Conservation (phyloP, 2,888 invertebrate genomes). For the Hydrotaea diabolus region DNA sequence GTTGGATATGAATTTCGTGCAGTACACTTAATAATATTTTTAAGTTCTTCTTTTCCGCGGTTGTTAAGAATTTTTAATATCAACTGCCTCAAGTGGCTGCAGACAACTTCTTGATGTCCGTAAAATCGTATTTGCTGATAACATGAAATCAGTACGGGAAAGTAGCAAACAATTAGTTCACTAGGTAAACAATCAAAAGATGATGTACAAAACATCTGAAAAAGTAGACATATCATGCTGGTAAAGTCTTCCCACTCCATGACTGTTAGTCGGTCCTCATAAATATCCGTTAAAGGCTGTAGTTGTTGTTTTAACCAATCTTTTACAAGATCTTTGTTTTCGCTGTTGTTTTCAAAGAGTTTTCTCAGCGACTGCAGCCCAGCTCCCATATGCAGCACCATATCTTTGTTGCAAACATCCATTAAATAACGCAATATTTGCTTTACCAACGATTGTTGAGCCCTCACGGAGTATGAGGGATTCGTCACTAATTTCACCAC, state of each 20-base stretch:
- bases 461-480: conserved; percentile 44
- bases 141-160: conserved; percentile 75
- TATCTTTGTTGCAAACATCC: conserved; percentile 65
- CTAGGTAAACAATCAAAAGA: conserved; percentile 77
- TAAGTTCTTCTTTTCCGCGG: conserved; percentile 72
- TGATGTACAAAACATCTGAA: conserved; percentile 77
- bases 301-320: conserved; percentile 68
- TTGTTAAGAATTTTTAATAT: conserved; percentile 77
- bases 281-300: conserved; percentile 70
- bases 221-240: conserved; percentile 70
- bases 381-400: conserved; percentile 70
- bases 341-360: conserved; percentile 72
- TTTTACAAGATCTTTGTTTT: conserved; percentile 70
- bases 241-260: conserved; percentile 75
- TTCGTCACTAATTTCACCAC: conserved; percentile 76
- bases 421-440: conserved; percentile 75
- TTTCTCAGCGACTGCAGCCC: conserved; percentile 75
- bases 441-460: conserved; percentile 73
- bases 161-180: conserved; percentile 71
- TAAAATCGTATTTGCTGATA: conserved; percentile 70
- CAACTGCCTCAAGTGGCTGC: conserved; percentile 68
- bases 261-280: conserved; percentile 74
- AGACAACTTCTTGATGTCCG: conserved; percentile 50
- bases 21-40: conserved; percentile 71
- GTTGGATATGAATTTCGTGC: conserved; percentile 67